phyloP scores from a whole-genome alignment of 2,797 vertebrate species.

The Thunnus albacares region DNA sequence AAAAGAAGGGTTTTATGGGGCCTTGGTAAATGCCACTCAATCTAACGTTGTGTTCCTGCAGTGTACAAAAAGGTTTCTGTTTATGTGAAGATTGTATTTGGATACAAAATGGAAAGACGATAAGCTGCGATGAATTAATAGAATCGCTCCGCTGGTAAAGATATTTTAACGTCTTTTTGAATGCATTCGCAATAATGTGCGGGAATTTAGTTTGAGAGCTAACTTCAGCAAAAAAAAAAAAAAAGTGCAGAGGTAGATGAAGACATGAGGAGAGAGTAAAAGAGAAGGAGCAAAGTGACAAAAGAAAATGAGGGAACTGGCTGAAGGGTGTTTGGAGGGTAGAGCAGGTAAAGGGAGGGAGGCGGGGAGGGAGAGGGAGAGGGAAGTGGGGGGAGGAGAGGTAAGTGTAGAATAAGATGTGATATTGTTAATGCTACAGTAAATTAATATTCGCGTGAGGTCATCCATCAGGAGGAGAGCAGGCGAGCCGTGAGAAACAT shows the following conservation, averaged over 20 bases:
- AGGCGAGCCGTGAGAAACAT: constrained; percentile 79
- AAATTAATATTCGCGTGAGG: constrained; percentile 87
- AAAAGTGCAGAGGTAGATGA: constrained; percentile 26
- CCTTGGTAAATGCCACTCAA: constrained; percentile 43
- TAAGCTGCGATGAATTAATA: constrained; percentile 16
- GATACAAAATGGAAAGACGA: constrained; percentile 34
- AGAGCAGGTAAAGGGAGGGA: constrained; percentile 22
- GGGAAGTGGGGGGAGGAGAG: constrained; percentile 7
- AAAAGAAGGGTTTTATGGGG: constrained; percentile 28
- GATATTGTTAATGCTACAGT: constrained; percentile 86
- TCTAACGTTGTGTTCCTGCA: constrained; percentile 30
- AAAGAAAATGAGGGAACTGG: constrained; percentile 55
- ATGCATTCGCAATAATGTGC: constrained; percentile 20
- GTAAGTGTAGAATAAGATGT: constrained; percentile 77
- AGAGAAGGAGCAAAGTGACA: constrained; percentile 20
- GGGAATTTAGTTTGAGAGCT: constrained; percentile 20
- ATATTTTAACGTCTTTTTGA: constrained; percentile 37
- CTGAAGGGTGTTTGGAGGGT: constrained; percentile 86
- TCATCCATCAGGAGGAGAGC: constrained; percentile 82
- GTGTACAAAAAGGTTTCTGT: constrained; percentile 16
- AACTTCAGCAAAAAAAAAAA: constrained; percentile 36
- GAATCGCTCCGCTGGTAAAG: constrained; percentile 10
- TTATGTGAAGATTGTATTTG: constrained; percentile 30
- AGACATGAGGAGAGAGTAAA: constrained; percentile 10
- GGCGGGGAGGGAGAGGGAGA: constrained; percentile 4